Conservation (phyloP, 2,113 vertebrate species). For the Cnemophilus loriae region DNA sequence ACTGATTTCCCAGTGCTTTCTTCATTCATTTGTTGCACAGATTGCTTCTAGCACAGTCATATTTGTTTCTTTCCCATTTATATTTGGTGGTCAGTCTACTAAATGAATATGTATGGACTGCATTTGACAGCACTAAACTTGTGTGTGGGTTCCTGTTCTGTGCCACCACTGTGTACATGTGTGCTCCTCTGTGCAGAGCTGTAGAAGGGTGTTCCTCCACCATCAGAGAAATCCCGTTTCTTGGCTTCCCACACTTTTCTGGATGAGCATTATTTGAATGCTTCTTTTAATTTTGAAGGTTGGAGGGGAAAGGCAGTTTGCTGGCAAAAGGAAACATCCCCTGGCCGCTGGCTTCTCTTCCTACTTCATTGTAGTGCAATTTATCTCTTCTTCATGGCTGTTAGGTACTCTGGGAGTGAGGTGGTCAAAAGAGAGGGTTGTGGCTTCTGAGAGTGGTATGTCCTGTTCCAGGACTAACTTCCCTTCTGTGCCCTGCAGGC, state of each 20-base stretch:
- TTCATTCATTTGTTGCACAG: neutral
- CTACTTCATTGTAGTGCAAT: neutral
- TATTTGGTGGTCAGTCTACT: neutral
- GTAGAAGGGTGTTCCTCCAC: neutral
- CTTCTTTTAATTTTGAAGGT: neutral
- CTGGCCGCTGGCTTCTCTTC: neutral
- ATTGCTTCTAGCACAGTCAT: neutral
- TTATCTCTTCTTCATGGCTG: neutral
- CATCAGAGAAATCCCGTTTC: neutral
- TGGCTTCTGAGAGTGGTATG: neutral
- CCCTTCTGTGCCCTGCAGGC: neutral
- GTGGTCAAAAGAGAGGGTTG: neutral
- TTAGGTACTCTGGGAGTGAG: neutral
- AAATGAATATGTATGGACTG: neutral
- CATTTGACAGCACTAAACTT: neutral
- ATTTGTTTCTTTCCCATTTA: neutral
- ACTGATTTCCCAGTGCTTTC: neutral
- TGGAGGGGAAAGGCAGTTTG: neutral
- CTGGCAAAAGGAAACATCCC: neutral
- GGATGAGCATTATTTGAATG: neutral
- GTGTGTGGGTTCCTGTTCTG: neutral
- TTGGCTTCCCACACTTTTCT: neutral
- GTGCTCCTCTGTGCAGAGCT: neutral
- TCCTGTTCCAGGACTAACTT: neutral
- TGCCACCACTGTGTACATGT: fast-evolving